phyloP scores from a whole-genome alignment of 2,888 invertebrate species.

The Muschampia plurimacula region DNA sequence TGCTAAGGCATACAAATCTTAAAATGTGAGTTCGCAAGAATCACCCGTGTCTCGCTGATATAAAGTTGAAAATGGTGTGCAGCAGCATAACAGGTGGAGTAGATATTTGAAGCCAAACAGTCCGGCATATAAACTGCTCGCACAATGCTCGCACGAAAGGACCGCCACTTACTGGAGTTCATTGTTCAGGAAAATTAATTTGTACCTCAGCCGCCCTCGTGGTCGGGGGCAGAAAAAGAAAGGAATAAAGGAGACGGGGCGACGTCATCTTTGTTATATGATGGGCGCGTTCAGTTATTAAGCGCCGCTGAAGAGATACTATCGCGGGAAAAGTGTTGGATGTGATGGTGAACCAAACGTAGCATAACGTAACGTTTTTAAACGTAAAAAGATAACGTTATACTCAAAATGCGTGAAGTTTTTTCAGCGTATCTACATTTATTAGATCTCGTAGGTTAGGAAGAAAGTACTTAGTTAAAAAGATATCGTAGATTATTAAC shows the following conservation, averaged over 20 bases:
- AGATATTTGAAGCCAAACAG: constrained; percentile 38
- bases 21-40: background rate
- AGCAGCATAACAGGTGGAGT: constrained; percentile 23
- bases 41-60: background rate
- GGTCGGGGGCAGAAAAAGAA: constrained; percentile 52
- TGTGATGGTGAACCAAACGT: constrained; percentile 10
- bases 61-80: constrained; percentile 15
- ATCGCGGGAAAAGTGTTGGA: constrained; percentile 42
- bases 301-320: constrained; percentile 25
- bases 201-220: constrained; percentile 55
- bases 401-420: constrained; percentile 10
- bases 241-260: constrained; percentile 49
- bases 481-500: background rate
- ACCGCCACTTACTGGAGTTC: constrained; percentile 60
- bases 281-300: constrained; percentile 57
- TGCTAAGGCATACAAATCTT: constrained; percentile 32
- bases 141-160: constrained; percentile 49
- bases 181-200: constrained; percentile 75
- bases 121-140: constrained; percentile 36
- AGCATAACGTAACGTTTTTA: background rate
- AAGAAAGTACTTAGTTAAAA: too few relatives aligned
- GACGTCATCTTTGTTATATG: constrained; percentile 60
- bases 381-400: constrained; percentile 6
- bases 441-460: too few relatives aligned
- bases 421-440: background rate